Conservation (phyloP, 1,140 invertebrate species). For the Cecropterus lyciades region DNA sequence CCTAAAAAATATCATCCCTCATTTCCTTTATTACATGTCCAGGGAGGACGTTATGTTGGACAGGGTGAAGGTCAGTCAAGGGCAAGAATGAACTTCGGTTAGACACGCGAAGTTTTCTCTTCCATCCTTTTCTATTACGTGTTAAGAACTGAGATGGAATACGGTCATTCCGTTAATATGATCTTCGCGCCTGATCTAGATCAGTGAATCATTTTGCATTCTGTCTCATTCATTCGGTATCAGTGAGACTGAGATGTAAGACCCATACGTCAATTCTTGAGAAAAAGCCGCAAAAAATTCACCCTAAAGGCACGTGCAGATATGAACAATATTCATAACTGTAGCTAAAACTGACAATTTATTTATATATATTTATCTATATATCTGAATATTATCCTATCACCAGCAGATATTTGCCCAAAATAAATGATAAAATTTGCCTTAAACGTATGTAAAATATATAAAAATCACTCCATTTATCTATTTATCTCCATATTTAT, state of each 20-base stretch:
- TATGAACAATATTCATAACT: too few relatives aligned
- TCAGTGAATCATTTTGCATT: constrained; percentile 5
- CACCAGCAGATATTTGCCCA: too few relatives aligned
- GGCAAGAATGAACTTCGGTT: constrained; percentile 38
- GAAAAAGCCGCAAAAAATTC: constrained; percentile 2
- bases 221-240: neutral
- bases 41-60: constrained; percentile 42
- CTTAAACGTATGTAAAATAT: too few relatives aligned
- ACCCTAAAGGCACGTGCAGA: too few relatives aligned
- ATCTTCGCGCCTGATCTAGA: constrained; percentile 16
- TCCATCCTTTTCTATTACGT: neutral
- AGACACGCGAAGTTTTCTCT: constrained; percentile 9
- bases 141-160: neutral
- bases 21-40: constrained; percentile 49
- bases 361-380: too few relatives aligned
- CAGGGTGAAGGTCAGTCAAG: constrained; percentile 51
- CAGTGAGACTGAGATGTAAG: neutral
- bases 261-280: constrained; percentile 10
- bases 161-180: constrained; percentile 6
- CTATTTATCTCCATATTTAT: too few relatives aligned
- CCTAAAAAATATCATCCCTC: constrained; percentile 41
- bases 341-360: too few relatives aligned
- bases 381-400: too few relatives aligned
- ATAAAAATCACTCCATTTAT: too few relatives aligned
- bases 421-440: too few relatives aligned